Base-by-base conservation (phyloP, 2,888 invertebrate genomes). In the Icerya purchasi region DNA sequence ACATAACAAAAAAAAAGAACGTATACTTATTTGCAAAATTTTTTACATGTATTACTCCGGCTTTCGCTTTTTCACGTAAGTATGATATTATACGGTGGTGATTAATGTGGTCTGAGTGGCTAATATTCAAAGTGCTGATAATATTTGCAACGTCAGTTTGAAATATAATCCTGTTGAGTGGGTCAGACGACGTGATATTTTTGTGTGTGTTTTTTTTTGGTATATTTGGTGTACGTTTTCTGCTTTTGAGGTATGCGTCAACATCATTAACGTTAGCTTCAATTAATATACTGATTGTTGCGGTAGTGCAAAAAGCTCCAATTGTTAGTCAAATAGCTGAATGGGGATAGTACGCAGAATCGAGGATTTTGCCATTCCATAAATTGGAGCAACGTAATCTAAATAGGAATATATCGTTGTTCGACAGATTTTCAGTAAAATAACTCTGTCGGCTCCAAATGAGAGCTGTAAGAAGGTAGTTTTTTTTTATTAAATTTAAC, bases 381-480 rank as follows among this genome's bases (percentile, higher is more conserved):
- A 50, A 49, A 50, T 52, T 25, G 51, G 53, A 51, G 50, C 36
- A 3, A n/a, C 54, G 22, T 54, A 53, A 50, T 50, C 36, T 50
- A 60, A 61, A 55, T 60, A 56, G 50, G 50, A 57, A 50, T 50
- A 21, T 24, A 54, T 58, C 18, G 50, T 50, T 2, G 53, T 54
- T 54, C 36, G 36, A 36, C 36, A 36, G 14, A 36, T 36, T 36
- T 36, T 36, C 14, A 36, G 36, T 36, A 36, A 36, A 36, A 36
- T 14, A 36, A 14, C 36, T 36, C 36, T 36, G 36, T 36, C 36
- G 36, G 36, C 36, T 36, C 36, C 36, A 36, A 36, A 36, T 14
- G 36, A 36, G 36, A 5, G 5, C 5, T 36, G 36, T 36, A 21
- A 2, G 53, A 52, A 57, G n/a, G n/a, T n/a, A n/a, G n/a, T n/a